These are phyloP conservation scores for Pangasius sanitwongsei DNA, from an alignment of 2,797 vertebrate species.

Conservation along the genomic window DNA sequence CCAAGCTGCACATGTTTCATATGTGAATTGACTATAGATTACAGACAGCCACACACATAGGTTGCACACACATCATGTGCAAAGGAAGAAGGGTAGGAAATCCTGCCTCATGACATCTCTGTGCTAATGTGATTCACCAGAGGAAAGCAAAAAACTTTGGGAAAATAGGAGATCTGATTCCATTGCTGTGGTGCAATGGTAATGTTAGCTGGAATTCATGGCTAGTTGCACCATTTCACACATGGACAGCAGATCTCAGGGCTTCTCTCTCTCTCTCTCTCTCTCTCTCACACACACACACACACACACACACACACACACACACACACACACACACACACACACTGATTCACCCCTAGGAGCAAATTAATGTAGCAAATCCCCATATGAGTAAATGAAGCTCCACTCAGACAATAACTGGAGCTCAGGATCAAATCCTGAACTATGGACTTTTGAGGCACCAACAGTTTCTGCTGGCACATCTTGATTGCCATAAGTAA, in stretches of 20 bases:
- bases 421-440: too few species aligned
- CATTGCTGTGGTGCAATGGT: background rate
- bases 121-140: slow-evolving; percentile 11
- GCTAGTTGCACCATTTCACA: background rate
- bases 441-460: too few species aligned
- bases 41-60: background rate
- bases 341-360: background rate
- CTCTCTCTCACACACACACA: too few species aligned
- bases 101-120: background rate
- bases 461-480: too few species aligned
- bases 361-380: background rate
- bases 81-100: background rate
- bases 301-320: background rate
- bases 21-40: slow-evolving; percentile 25
- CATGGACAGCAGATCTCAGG: background rate
- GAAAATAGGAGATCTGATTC: background rate
- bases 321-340: background rate
- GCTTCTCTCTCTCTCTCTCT: background rate
- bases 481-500: background rate
- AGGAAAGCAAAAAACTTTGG: background rate
- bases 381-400: background rate
- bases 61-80: background rate
- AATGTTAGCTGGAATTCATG: slow-evolving; percentile 1
- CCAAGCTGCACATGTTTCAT: background rate
- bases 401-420: too few species aligned